Percentiles rank a stretch among this genome's conserved stretches.
Evolutionary conservation across 2,797 vertebrate genomes (phyloP).

Genomic region (Cyclopterus lumpus): DNA sequence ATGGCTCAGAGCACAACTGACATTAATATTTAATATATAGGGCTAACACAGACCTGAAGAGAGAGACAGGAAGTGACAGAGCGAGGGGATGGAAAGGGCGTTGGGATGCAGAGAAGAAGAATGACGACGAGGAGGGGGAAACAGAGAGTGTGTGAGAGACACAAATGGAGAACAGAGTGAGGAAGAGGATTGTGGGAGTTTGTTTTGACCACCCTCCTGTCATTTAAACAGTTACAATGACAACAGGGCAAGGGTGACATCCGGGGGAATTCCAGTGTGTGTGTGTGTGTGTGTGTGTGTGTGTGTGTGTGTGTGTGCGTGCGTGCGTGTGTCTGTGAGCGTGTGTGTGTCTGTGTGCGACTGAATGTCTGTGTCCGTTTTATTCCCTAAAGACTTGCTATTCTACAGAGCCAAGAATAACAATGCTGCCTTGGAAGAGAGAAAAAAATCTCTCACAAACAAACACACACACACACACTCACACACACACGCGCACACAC

Average conservation of each 20-base stretch:
- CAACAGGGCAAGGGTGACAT: constrained; percentile 74
- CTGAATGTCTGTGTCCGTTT: constrained; percentile 74
- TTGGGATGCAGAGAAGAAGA: constrained; percentile 53
- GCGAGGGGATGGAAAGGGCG: constrained; percentile 47
- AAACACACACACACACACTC: constrained; percentile 13
- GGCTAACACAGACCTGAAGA: constrained; percentile 95
- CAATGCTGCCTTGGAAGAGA: constrained; percentile 63
- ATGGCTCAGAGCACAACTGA: constrained; percentile 99
- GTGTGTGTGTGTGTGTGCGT: constrained; percentile 26
- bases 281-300: constrained; percentile 25
- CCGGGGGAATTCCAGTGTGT: constrained; percentile 75
- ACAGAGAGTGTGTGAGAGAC: constrained; percentile 36
- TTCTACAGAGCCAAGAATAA: constrained; percentile 79
- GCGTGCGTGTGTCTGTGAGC: constrained; percentile 5
- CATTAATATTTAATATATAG: constrained; percentile 99
- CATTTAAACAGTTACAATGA: constrained; percentile 75
- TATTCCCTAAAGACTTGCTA: constrained; percentile 71
- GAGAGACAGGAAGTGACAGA: constrained; percentile 74
- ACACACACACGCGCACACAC: constrained; percentile 11
- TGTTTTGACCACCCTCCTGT: constrained; percentile 66
- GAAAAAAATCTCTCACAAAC: constrained; percentile 33
- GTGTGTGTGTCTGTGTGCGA: constrained; percentile 46
- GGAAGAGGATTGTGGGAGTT: constrained; percentile 69
- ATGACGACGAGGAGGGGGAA: constrained; percentile 59
- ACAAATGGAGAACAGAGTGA: constrained; percentile 51